Percentiles rank a stretch among this genome's conserved stretches.
These are phyloP conservation scores for Medauroidea extradentata DNA, from an alignment of 1,140 invertebrate species.

Conservation along the genomic window DNA sequence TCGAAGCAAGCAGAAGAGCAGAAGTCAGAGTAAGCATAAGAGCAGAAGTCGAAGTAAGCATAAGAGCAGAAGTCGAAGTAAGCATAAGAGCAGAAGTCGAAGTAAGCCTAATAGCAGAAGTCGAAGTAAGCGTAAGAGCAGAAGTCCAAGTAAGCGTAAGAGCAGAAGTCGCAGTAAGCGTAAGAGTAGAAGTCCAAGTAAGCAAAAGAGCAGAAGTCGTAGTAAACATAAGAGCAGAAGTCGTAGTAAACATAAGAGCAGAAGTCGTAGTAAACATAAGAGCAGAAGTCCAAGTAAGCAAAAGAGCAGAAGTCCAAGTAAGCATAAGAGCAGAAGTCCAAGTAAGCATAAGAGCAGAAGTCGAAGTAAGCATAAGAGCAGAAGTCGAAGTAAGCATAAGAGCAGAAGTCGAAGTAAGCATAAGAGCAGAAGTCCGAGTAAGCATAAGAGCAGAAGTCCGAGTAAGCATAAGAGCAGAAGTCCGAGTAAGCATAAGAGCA, in stretches of 20 bases:
- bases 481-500: slow-evolving; percentile 16
- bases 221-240: slow-evolving; percentile 16
- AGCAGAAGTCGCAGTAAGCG: background rate
- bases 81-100: background rate
- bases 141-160: slow-evolving; percentile 16
- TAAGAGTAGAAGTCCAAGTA: no score
- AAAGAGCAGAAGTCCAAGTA: no score
- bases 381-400: slow-evolving; percentile 16
- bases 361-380: background rate
- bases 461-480: background rate
- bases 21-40: background rate
- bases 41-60: slow-evolving; percentile 15
- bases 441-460: slow-evolving; percentile 9
- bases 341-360: slow-evolving; percentile 16
- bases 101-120: slow-evolving; percentile 16
- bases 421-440: slow-evolving; percentile 2
- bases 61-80: background rate
- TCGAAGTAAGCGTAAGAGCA: background rate
- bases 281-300: background rate
- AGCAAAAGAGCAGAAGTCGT: background rate
- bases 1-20: slow-evolving; percentile 3
- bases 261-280: slow-evolving; percentile 17
- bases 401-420: background rate
- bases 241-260: background rate
- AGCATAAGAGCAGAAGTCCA: background rate